phyloP scores from a whole-genome alignment of 2,797 vertebrate species.

The Amniataba percoides region DNA sequence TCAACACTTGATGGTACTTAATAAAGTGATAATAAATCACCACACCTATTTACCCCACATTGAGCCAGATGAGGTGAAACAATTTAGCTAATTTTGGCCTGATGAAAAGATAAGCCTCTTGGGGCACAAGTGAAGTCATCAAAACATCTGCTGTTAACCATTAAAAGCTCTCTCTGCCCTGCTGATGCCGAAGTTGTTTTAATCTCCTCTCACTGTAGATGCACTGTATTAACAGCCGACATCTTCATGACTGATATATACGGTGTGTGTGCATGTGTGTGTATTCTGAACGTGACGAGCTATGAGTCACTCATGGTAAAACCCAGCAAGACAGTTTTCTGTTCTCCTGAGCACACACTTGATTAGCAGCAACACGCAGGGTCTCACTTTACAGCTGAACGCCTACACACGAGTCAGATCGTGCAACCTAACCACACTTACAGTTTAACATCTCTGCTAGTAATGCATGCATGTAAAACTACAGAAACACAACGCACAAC shows the following conservation, averaged over 20 bases:
- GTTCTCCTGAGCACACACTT: not conserved
- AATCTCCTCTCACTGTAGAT: constrained; percentile 42
- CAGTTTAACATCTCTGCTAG: not conserved
- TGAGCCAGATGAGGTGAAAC: constrained; percentile 68
- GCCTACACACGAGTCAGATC: not conserved
- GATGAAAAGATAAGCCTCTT: constrained; percentile 62
- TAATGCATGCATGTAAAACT: constrained; percentile 6
- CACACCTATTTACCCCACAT: constrained; percentile 66
- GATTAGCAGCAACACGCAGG: not conserved
- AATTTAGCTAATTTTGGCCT: constrained; percentile 65
- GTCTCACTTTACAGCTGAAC: not conserved
- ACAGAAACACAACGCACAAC: not conserved
- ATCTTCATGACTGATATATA: constrained; percentile 14
- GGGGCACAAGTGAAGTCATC: constrained; percentile 60
- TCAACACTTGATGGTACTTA: constrained; percentile 39
- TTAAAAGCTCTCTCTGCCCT: constrained; percentile 54
- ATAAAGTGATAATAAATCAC: constrained; percentile 66
- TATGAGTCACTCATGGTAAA: not conserved
- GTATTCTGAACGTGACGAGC: not conserved
- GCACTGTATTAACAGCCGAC: constrained; percentile 30
- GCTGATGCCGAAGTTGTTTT: constrained; percentile 51
- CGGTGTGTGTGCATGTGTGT: not conserved
- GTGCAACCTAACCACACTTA: not conserved
- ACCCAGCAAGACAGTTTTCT: not conserved
- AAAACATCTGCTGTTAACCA: constrained; percentile 69